Conservation (phyloP, 2,888 invertebrate genomes). For the Lacanobia oleracea region DNA sequence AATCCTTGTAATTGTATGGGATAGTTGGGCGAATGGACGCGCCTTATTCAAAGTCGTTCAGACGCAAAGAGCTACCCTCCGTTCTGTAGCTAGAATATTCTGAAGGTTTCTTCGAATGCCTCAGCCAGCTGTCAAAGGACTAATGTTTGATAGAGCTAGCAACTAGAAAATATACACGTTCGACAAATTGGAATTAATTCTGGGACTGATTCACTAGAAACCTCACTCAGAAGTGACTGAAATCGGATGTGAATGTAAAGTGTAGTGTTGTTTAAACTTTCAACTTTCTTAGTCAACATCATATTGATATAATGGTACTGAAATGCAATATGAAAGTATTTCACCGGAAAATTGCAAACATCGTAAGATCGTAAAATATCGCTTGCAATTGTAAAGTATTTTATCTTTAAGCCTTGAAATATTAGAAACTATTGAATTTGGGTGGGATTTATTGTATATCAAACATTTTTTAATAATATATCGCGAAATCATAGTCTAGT, state of each 20-base stretch:
- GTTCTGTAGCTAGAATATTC: background rate
- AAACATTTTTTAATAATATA: too few species aligned
- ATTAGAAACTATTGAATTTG: too few species aligned
- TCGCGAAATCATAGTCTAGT: too few species aligned
- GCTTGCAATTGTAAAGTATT: too few species aligned
- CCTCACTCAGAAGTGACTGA: background rate
- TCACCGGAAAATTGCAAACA: too few species aligned
- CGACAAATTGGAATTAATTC: background rate
- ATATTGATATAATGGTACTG: too few species aligned
- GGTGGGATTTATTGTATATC: too few species aligned
- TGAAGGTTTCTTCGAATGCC: background rate
- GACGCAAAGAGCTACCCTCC: background rate
- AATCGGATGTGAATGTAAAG: background rate
- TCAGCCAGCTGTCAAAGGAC: background rate
- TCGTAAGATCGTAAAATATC: too few species aligned
- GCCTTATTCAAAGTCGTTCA: background rate
- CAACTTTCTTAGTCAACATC: background rate
- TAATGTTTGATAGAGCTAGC: background rate
- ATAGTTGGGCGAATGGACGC: background rate
- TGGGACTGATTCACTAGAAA: background rate
- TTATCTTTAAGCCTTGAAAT: too few species aligned
- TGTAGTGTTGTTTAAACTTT: background rate
- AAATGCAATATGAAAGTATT: too few species aligned
- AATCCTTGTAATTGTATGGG: constrained; percentile 6
- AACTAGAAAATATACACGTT: background rate